Evolutionary conservation across 2,113 vertebrate genomes (phyloP).

Genomic region (Anguilla rostrata): DNA sequence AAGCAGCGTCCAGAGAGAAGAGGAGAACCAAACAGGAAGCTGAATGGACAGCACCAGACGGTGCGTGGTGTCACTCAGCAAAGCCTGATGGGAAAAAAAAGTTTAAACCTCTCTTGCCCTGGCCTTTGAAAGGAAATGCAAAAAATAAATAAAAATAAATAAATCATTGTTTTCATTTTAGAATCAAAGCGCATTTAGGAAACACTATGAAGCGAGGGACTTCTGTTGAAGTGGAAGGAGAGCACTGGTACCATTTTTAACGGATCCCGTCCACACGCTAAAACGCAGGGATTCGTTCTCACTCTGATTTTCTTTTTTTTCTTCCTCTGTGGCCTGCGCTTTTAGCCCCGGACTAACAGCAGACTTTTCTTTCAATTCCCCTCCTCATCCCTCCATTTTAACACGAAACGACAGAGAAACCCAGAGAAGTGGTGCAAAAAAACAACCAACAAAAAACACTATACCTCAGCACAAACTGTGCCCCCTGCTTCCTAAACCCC

Average conservation of each 20-base stretch:
- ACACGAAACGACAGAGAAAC: conserved; percentile 23
- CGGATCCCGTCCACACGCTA: conserved; percentile 18
- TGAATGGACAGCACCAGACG: not conserved
- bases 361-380: not conserved
- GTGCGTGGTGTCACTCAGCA: not conserved
- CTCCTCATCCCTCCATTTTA: conserved; percentile 34
- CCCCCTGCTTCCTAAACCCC: conserved; percentile 14
- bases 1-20: not conserved
- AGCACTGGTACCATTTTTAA: conserved; percentile 39
- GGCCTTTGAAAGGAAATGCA: not conserved
- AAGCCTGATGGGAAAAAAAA: not conserved
- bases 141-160: not conserved
- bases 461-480: conserved; percentile 37
- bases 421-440: conserved; percentile 33
- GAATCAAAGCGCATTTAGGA: not conserved
- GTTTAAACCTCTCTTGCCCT: not conserved
- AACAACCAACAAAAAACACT: conserved; percentile 32
- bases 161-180: not conserved
- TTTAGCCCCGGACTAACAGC: not conserved
- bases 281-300: conserved; percentile 12
- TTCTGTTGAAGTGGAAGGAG: conserved; percentile 19
- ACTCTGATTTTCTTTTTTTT: conserved; percentile 15
- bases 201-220: not conserved
- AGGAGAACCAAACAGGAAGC: not conserved
- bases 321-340: not conserved